phyloP scores from a whole-genome alignment of 2,888 invertebrate species.

The Chydorus sphaericus region DNA sequence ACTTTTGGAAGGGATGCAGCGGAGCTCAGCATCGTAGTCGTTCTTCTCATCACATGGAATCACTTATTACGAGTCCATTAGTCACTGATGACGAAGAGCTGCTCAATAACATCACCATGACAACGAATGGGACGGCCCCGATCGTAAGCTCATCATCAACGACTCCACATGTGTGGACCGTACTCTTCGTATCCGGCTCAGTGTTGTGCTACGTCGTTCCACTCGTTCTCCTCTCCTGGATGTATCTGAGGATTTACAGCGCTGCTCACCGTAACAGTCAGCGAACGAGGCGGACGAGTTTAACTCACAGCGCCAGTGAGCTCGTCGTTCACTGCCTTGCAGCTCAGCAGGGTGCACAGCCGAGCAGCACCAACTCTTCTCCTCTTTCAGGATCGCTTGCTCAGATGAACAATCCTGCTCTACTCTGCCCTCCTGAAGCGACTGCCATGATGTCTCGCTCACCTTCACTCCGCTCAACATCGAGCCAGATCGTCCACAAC shows the following conservation, averaged over 20 bases:
- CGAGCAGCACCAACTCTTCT: slow-evolving; percentile 11
- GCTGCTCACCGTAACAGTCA: slow-evolving; percentile 59
- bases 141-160: background rate
- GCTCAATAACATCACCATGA: background rate
- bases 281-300: slow-evolving; percentile 36
- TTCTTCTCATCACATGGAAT: no score
- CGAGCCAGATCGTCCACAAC: slow-evolving; percentile 51
- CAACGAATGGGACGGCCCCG: background rate
- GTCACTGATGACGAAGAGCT: background rate
- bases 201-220: slow-evolving; percentile 26
- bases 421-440: background rate
- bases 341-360: background rate
- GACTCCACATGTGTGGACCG: slow-evolving; percentile 8
- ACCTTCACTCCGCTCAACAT: slow-evolving; percentile 33
- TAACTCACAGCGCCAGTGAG: slow-evolving; percentile 33
- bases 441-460: slow-evolving; percentile 20
- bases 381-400: slow-evolving; percentile 7
- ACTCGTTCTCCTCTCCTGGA: slow-evolving; percentile 42
- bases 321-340: slow-evolving; percentile 24
- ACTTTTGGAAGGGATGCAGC: slow-evolving; percentile 20
- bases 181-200: slow-evolving; percentile 16
- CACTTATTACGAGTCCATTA: background rate
- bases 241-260: slow-evolving; percentile 56
- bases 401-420: background rate
- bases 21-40: no score